Base-by-base conservation (phyloP, 1,140 invertebrate genomes). In the Sesamia nonagrioides region DNA sequence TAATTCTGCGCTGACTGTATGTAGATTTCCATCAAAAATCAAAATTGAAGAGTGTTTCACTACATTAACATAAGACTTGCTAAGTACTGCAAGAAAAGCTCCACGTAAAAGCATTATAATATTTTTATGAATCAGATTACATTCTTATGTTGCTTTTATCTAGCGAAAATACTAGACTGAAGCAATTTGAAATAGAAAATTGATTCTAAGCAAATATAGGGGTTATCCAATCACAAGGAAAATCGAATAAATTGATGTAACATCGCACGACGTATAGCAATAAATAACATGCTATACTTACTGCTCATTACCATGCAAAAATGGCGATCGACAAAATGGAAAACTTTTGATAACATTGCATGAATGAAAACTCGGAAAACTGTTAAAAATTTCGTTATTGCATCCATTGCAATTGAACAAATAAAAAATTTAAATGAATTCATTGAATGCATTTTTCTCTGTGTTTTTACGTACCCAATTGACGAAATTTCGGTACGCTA, bases 271-370 rank as follows among this genome's bases (percentile, higher is more conserved):
- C 27, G 4, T 13, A 71, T 54, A 8, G 45, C 45, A 71, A 71
- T 71, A 71, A 71, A 71, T 58, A 58, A 58, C 71, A 40, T 11
- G 35, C 18, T 37, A 60, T 45, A 58, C 11, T 58, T 45, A 58
- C 11, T 58, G 40, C 3, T n/a, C 13, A 15, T 37, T 21, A 58
- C 7, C 71, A 73, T 71, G 68, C 68, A 37, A 35, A 68, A 21
- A 45, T 37, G 17, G 1, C 52, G 40, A 45, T 17, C 18, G 45
- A 13, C 11, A 50, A 69, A 68, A 50, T 5, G 37, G 37, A 69
- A 69, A 66, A 66, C 37, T 42, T 66, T 42, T 37, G 37, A 45
- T 66, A 40, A 42, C 61, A 21, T 42, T 9, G 35, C 42, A 66
- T 37, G 61, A 66, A 66, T 66, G 17, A 37, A 42, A 54, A 54